Conservation (phyloP, 2,113 vertebrate genomes). For the Natator depressus region DNA sequence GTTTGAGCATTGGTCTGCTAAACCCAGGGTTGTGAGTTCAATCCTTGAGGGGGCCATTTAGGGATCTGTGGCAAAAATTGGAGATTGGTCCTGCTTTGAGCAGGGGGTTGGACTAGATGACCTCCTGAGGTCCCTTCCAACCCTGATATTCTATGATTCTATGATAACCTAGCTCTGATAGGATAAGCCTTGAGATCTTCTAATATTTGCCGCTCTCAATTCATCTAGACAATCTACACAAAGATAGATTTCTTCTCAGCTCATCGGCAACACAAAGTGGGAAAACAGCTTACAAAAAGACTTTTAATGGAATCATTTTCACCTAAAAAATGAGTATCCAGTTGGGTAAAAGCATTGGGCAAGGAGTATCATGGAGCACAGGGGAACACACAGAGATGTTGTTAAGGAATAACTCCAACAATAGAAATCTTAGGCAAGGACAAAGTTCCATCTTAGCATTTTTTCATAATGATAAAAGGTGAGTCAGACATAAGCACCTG, state of each 20-base stretch:
- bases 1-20: too few species aligned
- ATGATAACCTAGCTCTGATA: not conserved
- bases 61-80: too few species aligned
- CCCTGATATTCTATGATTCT: too few species aligned
- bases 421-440: not conserved
- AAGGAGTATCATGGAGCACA: not conserved
- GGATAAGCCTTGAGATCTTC: not conserved
- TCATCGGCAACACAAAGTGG: not conserved
- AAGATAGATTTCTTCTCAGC: fast-evolving
- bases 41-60: too few species aligned
- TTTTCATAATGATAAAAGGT: not conserved
- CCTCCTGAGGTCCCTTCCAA: too few species aligned
- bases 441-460: not conserved
- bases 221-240: not conserved
- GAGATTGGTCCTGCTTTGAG: too few species aligned
- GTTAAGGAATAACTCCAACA: not conserved
- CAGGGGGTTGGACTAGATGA: too few species aligned
- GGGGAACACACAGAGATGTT: not conserved
- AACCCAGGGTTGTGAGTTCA: too few species aligned
- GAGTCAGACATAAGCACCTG: not conserved
- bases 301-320: not conserved
- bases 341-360: not conserved
- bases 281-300: not conserved
- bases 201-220: not conserved
- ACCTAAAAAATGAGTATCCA: not conserved